These are phyloP conservation scores for Drosophila niveifrons DNA, from an alignment of 2,888 invertebrate species.

Conservation along the genomic window DNA sequence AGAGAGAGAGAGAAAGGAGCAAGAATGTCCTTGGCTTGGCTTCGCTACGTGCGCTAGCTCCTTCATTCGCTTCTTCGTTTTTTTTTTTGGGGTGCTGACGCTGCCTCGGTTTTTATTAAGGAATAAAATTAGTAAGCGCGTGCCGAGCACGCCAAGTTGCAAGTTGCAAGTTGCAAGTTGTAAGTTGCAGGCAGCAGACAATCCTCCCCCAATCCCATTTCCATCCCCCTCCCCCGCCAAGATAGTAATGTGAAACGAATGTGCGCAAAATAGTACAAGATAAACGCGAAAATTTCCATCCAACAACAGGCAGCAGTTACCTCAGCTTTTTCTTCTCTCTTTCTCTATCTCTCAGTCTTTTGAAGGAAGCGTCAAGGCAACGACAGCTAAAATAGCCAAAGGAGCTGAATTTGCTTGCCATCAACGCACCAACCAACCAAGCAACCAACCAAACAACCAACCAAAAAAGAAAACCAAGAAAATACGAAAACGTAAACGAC, in stretches of 20 bases:
- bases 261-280: slow-evolving; percentile 64
- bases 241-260: slow-evolving; percentile 70
- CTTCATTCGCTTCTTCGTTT: slow-evolving; percentile 22
- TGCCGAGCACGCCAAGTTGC: slow-evolving; percentile 71
- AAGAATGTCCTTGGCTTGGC: slow-evolving; percentile 17
- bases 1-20: too few species aligned
- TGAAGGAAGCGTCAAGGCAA: slow-evolving; percentile 37
- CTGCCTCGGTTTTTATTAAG: slow-evolving; percentile 72
- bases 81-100: slow-evolving; percentile 28
- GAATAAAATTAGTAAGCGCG: slow-evolving; percentile 78
- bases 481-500: neutral
- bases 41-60: slow-evolving; percentile 40
- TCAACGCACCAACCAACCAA: neutral
- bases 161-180: slow-evolving; percentile 42
- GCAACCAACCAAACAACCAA: neutral
- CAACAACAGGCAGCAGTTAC: slow-evolving; percentile 32
- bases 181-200: slow-evolving; percentile 1
- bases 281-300: slow-evolving; percentile 58
- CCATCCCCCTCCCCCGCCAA: too few species aligned
- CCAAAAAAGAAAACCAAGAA: neutral
- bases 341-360: neutral
- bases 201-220: neutral
- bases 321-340: slow-evolving; percentile 3
- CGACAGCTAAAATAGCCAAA: slow-evolving; percentile 54
- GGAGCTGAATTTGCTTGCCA: slow-evolving; percentile 40